Conservation (phyloP, 2,888 invertebrate genomes). For the Myathropa florea region DNA sequence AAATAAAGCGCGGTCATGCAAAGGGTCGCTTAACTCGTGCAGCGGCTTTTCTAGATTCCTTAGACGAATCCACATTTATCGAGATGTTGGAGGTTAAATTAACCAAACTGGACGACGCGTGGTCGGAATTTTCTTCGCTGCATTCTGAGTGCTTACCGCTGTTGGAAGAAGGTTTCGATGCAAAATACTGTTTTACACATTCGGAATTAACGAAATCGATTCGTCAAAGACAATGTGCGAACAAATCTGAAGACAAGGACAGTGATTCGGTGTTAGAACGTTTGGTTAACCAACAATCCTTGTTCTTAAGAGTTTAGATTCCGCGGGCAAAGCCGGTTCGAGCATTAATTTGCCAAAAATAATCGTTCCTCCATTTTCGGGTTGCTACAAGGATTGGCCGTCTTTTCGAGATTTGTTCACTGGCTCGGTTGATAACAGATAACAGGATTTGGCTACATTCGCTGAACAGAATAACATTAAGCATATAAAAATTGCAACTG, state of each 20-base stretch:
- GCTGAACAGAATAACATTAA: slow-evolving; percentile 12
- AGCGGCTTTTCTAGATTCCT: background rate
- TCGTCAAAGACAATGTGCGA: background rate
- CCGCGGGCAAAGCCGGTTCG: background rate
- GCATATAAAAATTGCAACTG: slow-evolving; percentile 53
- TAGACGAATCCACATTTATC: no score
- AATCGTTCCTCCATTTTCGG: slow-evolving; percentile 44
- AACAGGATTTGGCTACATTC: no score
- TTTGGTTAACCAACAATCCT: background rate
- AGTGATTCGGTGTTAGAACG: no score
- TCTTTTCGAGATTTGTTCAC: no score
- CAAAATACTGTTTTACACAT: slow-evolving; percentile 14
- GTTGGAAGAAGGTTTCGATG: slow-evolving; percentile 1
- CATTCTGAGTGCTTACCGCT: slow-evolving; percentile 12
- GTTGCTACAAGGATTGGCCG: no score
- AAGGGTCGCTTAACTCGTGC: slow-evolving; percentile 12
- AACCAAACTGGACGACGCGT: background rate
- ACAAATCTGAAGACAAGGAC: no score
- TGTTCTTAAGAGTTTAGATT: background rate
- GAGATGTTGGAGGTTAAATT: slow-evolving; percentile 20
- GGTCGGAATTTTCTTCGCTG: background rate
- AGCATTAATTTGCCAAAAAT: background rate
- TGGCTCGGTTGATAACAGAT: no score
- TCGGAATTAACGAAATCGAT: background rate
- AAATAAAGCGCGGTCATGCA: slow-evolving; percentile 1